A percentile compares a stretch with the other conserved stretches of the same genome.
Conservation (phyloP, 37 sponge, comb jelly and placozoan genomes). For the Bolinopsis microptera region DNA sequence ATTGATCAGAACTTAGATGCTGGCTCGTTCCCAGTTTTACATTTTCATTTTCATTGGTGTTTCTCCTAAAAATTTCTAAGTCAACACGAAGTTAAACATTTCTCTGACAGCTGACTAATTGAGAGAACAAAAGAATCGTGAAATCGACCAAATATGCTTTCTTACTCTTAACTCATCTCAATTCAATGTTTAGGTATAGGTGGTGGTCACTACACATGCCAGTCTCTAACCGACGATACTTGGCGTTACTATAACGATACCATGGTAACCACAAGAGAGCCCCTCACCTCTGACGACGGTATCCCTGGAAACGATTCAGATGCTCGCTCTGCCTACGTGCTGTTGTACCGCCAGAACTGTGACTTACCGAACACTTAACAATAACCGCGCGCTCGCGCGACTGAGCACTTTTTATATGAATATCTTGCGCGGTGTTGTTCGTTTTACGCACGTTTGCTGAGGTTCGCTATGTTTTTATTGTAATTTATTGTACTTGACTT, state of each 20-base stretch:
- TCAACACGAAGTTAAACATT: no score
- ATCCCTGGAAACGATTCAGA: conserved; percentile 15
- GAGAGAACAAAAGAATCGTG: no score
- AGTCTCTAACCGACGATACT: not conserved
- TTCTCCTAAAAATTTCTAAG: no score
- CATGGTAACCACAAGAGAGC: not conserved
- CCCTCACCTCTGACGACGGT: not conserved
- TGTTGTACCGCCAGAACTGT: conserved; percentile 26
- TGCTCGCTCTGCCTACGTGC: conserved; percentile 32
- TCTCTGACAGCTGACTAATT: no score
- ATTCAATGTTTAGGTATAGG: not conserved
- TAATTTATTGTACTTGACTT: no score
- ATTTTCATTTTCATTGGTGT: no score
- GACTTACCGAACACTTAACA: not conserved
- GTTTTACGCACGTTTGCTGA: not conserved
- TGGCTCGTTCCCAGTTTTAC: no score
- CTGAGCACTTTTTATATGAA: not conserved
- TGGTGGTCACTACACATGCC: conserved; percentile 12
- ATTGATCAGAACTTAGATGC: no score
- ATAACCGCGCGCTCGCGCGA: not conserved
- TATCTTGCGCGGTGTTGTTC: not conserved
- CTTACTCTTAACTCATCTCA: no score
- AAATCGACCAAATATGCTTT: no score
- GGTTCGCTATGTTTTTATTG: not conserved
- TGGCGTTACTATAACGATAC: conserved; percentile 13